phyloP scores from a whole-genome alignment of 1,140 invertebrate species.

The Leptonema lineaticorne region DNA sequence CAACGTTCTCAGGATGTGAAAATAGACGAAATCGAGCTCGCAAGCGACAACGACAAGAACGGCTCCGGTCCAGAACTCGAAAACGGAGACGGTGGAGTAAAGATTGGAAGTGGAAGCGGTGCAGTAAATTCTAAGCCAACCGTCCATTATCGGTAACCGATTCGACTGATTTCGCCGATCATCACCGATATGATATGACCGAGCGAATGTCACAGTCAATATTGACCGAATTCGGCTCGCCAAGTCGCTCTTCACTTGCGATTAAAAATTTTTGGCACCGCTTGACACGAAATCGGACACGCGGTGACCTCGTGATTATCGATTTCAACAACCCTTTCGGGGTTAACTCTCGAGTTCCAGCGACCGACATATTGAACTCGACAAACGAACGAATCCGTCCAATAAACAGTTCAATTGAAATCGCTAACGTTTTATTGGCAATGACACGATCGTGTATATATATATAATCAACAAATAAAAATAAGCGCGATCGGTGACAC shows the following conservation, averaged over 20 bases:
- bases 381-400: too few species aligned
- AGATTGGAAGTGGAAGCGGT: conserved; percentile 43
- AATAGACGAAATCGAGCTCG: conserved; percentile 55
- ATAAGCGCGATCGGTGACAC: too few species aligned
- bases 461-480: too few species aligned
- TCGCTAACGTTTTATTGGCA: too few species aligned
- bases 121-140: conserved; percentile 32
- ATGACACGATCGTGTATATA: too few species aligned
- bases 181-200: too few species aligned
- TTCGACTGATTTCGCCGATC: background rate
- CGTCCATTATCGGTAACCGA: conserved; percentile 6
- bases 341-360: too few species aligned
- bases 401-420: too few species aligned
- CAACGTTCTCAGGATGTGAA: conserved; percentile 44
- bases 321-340: background rate
- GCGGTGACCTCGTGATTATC: conserved; percentile 4
- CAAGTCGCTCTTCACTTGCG: too few species aligned
- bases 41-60: conserved; percentile 52
- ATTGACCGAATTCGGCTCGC: background rate
- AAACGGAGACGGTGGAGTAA: conserved; percentile 47
- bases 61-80: conserved; percentile 53
- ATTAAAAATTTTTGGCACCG: too few species aligned
- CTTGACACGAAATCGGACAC: background rate
- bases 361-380: too few species aligned
- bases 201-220: too few species aligned